phyloP scores from a whole-genome alignment of 2,113 vertebrate species.

The Onychostruthus taczanowskii region DNA sequence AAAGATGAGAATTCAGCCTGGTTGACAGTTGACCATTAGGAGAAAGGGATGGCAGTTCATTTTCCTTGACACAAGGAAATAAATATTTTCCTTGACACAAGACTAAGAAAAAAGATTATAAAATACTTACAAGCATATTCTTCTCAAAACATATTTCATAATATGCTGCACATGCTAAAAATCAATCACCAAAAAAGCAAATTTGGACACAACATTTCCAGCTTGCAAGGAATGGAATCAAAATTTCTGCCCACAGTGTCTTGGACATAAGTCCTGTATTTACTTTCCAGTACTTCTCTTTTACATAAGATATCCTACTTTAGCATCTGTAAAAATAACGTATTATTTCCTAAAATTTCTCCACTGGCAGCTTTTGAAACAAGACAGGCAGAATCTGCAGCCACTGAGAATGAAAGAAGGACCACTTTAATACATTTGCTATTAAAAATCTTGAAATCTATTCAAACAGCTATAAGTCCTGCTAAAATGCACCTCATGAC shows the following conservation, averaged over 20 bases:
- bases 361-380: background rate
- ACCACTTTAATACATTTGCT: background rate
- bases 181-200: background rate
- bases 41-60: background rate
- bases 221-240: background rate
- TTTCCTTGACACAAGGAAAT: background rate
- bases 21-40: rapidly evolving
- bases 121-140: background rate
- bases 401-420: background rate
- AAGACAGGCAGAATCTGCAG: background rate
- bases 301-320: background rate
- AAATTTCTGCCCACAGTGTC: background rate
- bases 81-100: background rate
- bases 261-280: background rate
- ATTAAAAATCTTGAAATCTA: background rate
- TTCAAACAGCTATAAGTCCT: background rate
- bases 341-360: background rate
- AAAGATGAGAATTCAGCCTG: background rate
- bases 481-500: background rate
- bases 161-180: background rate
- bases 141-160: background rate
- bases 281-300: background rate
- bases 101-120: background rate
- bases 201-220: background rate
- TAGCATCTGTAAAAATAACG: background rate